Evolutionary conservation across 2,113 vertebrate genomes (phyloP).

Genomic region (Stomatorhinus ivindoensis): DNA sequence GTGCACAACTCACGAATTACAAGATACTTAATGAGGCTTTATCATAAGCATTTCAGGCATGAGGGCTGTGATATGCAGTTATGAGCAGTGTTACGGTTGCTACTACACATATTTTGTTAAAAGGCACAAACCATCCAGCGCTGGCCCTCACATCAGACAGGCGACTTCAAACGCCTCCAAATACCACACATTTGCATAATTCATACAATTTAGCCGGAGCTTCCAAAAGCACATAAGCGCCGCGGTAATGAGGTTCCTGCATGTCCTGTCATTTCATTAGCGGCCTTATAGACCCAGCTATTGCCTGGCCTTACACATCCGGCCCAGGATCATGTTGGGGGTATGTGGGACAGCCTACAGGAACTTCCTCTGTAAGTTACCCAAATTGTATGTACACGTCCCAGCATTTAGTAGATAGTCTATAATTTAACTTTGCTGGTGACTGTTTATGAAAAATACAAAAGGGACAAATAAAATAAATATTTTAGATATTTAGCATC

Average conservation of each 20-base stretch:
- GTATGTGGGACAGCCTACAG: not conserved
- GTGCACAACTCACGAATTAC: not conserved
- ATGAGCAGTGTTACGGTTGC: not conserved
- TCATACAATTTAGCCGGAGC: not conserved
- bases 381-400: not conserved
- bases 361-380: not conserved
- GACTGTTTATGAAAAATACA: not conserved
- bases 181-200: not conserved
- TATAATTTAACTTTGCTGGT: not conserved
- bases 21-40: not conserved
- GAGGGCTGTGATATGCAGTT: not conserved
- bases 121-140: not conserved
- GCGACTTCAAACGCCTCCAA: not conserved
- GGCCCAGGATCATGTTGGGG: not conserved
- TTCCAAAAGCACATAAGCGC: not conserved
- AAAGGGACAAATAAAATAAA: not conserved
- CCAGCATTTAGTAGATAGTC: not conserved
- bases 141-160: not conserved
- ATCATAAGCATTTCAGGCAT: not conserved
- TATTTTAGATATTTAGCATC: not conserved
- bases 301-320: too few species aligned
- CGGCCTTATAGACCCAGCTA: not conserved
- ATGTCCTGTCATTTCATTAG: not conserved
- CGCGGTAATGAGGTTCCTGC: not conserved
- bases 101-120: not conserved